phyloP scores from a whole-genome alignment of 2,888 invertebrate genomes.

The Keiferia lycopersicella region DNA sequence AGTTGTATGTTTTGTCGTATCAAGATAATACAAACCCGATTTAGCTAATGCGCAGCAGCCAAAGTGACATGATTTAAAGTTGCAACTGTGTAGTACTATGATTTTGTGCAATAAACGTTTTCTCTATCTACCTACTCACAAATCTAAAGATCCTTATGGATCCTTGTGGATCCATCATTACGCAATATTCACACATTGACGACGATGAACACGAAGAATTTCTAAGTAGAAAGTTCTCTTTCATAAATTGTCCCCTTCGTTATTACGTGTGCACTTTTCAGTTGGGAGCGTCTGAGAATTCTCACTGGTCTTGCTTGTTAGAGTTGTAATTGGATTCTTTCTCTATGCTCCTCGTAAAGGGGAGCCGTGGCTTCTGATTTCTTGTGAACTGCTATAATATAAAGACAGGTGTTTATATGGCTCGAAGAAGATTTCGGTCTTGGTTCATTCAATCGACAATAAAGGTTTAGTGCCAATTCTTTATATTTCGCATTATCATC shows the following conservation, averaged over 20 bases:
- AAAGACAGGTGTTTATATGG: constrained; percentile 6
- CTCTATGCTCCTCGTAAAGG: constrained; percentile 13
- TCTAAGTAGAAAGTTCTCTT: constrained; percentile 3
- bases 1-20: too few relatives aligned
- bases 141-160: constrained; percentile 21
- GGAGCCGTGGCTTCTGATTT: constrained; percentile 3
- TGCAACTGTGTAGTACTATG: too few relatives aligned
- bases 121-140: too few relatives aligned
- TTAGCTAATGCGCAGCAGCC: too few relatives aligned
- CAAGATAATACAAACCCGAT: too few relatives aligned
- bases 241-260: constrained; percentile 11
- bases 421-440: neutral
- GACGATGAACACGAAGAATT: neutral
- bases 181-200: neutral
- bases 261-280: constrained; percentile 20
- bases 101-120: too few relatives aligned
- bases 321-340: constrained; percentile 23
- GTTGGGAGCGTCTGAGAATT: constrained; percentile 17
- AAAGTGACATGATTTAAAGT: too few relatives aligned
- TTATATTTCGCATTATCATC: too few relatives aligned
- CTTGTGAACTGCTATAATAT: neutral
- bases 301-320: constrained; percentile 22
- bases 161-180: neutral
- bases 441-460: neutral
- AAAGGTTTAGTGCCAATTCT: neutral